A percentile compares a stretch with the other conserved stretches of the same genome.
phyloP scores from a whole-genome alignment of 1,140 invertebrate species.

The Holotrichia oblita region DNA sequence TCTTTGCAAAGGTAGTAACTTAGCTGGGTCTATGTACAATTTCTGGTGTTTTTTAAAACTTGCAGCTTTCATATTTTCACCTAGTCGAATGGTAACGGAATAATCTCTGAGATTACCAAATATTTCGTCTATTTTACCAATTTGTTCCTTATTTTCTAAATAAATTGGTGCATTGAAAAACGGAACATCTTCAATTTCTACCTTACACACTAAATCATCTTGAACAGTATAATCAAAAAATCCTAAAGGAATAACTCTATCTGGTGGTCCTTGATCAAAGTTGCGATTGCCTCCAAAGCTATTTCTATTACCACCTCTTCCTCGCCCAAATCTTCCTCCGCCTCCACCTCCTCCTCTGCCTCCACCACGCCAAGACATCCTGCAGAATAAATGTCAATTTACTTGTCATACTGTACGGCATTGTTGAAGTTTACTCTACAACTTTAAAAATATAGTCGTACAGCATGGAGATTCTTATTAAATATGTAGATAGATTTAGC shows the following conservation, averaged over 20 bases:
- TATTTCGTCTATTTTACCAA: conserved; percentile 99
- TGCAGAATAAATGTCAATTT: too few relatives aligned
- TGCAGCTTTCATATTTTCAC: conserved; percentile 89
- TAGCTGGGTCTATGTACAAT: conserved; percentile 92
- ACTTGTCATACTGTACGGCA: too few relatives aligned
- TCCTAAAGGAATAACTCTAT: conserved; percentile 84
- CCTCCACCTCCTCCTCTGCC: conserved; percentile 48
- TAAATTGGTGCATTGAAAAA: conserved; percentile 99
- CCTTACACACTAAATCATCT: conserved; percentile 94
- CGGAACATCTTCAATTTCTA: conserved; percentile 91
- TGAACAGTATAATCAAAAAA: conserved; percentile 89
- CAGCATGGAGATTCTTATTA: too few relatives aligned
- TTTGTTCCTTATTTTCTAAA: conserved; percentile 95
- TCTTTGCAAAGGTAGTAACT: conserved; percentile 88
- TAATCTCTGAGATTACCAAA: conserved; percentile 95
- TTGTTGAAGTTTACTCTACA: too few relatives aligned
- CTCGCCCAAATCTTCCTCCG: conserved; percentile 46
- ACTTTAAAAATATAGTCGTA: too few relatives aligned
- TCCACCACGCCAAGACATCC: conserved; percentile 39
- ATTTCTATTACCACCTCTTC: conserved; percentile 46
- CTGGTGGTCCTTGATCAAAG: conserved; percentile 84
- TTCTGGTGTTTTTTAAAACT: conserved; percentile 88
- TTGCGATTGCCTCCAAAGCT: conserved; percentile 64
- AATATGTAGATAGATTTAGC: too few relatives aligned
- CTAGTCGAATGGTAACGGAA: conserved; percentile 93